Conservation (phyloP, 2,888 invertebrate species). For the Eledone cirrhosa region DNA sequence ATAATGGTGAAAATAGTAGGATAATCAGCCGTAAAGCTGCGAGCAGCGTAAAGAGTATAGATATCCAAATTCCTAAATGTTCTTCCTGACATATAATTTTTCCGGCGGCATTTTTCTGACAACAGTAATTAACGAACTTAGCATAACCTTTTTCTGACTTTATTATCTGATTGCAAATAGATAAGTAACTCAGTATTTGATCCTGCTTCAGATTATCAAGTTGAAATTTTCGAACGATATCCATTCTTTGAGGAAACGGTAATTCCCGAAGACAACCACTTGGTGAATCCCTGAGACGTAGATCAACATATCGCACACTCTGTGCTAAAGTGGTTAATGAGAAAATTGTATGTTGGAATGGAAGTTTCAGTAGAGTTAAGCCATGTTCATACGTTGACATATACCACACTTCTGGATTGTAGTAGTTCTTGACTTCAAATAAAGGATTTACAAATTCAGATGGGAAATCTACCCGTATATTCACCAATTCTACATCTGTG, state of each 20-base stretch:
- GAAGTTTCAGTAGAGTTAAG: constrained; percentile 58
- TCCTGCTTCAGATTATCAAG: constrained; percentile 41
- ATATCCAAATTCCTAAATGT: constrained; percentile 55
- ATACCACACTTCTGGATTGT: constrained; percentile 58
- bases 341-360: constrained; percentile 61
- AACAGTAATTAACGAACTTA: constrained; percentile 57
- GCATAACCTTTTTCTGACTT: constrained; percentile 43
- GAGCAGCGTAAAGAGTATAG: constrained; percentile 54
- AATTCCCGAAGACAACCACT: constrained; percentile 55
- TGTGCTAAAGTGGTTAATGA: constrained; percentile 59
- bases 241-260: constrained; percentile 40
- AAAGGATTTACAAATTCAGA: constrained; percentile 33
- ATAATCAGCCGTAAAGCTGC: constrained; percentile 55
- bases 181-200: constrained; percentile 15
- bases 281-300: constrained; percentile 54
- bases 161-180: constrained; percentile 58
- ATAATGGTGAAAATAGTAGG: constrained; percentile 57
- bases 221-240: constrained; percentile 43
- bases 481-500: too few relatives aligned
- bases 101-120: constrained; percentile 43
- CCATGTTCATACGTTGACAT: constrained; percentile 60
- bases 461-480: too few relatives aligned
- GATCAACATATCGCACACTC: constrained; percentile 53
- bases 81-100: constrained; percentile 48
- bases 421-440: constrained; percentile 38